phyloP scores from a whole-genome alignment of 2,888 invertebrate genomes.

The Chesias legatella region DNA sequence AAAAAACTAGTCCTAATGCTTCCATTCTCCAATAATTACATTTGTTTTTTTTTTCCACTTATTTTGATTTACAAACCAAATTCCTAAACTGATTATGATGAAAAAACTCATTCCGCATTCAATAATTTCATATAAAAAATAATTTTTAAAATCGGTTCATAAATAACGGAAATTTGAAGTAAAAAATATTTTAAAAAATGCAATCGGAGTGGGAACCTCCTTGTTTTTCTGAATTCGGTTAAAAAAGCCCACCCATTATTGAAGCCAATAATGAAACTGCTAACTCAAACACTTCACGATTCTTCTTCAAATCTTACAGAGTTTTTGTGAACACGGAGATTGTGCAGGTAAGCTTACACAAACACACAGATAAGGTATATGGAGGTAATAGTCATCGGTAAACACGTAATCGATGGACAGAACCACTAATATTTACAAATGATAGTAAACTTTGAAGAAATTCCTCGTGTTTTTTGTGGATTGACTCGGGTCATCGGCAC shows the following conservation, averaged over 20 bases:
- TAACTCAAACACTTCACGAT: constrained; percentile 30
- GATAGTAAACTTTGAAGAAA: constrained; percentile 37
- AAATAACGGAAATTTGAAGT: too few relatives aligned
- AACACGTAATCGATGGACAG: constrained; percentile 50
- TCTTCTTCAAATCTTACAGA: constrained; percentile 28
- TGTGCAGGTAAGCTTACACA: constrained; percentile 36
- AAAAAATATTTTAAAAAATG: too few relatives aligned
- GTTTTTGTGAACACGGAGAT: constrained; percentile 30
- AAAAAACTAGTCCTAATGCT: too few relatives aligned
- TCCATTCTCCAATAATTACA: too few relatives aligned
- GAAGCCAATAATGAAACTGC: constrained; percentile 26
- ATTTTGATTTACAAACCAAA: too few relatives aligned
- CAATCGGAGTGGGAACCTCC: too few relatives aligned
- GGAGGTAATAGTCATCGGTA: constrained; percentile 40
- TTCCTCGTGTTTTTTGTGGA: constrained; percentile 24
- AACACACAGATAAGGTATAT: constrained; percentile 44
- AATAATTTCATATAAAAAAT: too few relatives aligned
- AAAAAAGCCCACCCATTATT: constrained; percentile 26
- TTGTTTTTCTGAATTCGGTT: too few relatives aligned
- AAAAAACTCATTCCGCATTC: too few relatives aligned
- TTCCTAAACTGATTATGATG: too few relatives aligned
- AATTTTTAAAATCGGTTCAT: too few relatives aligned
- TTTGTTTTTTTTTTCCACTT: too few relatives aligned
- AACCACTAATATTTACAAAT: constrained; percentile 47
- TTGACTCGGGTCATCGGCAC: constrained; percentile 38